Evolutionary conservation across 1,140 invertebrate genomes (phyloP).

Genomic region (Linepithema humile): DNA sequence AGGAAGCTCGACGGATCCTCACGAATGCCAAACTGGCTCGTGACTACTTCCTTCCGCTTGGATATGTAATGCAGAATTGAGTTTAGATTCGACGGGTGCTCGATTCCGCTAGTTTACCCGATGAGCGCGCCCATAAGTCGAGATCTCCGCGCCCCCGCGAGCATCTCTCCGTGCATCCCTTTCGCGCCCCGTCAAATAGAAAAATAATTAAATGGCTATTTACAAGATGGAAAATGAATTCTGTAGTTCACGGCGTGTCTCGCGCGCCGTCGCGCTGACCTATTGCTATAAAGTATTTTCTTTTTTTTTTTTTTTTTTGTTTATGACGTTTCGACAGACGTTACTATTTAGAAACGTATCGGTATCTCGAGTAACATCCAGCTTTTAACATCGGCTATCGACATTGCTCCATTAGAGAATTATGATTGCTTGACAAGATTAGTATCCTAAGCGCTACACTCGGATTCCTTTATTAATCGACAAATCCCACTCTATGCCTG

Average conservation of each 20-base stretch:
- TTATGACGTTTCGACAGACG: slow-evolving; percentile 57
- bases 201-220: slow-evolving; percentile 81
- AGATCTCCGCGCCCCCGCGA: background rate
- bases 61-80: slow-evolving; percentile 69
- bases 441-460: slow-evolving; percentile 62
- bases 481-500: slow-evolving; percentile 37
- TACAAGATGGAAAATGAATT: slow-evolving; percentile 77
- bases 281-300: slow-evolving; percentile 66
- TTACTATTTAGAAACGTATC: slow-evolving; percentile 60
- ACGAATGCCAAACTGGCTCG: slow-evolving; percentile 47
- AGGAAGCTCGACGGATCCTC: slow-evolving; percentile 65
- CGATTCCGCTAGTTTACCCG: slow-evolving; percentile 33
- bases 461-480: slow-evolving; percentile 56
- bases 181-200: slow-evolving; percentile 73
- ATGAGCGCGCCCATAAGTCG: slow-evolving; percentile 39
- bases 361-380: slow-evolving; percentile 60
- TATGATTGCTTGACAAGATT: slow-evolving; percentile 67
- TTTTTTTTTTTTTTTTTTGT: background rate
- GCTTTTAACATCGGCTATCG: slow-evolving; percentile 57
- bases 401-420: slow-evolving; percentile 59
- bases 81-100: slow-evolving; percentile 68
- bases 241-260: slow-evolving; percentile 21
- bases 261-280: slow-evolving; percentile 43
- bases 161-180: background rate
- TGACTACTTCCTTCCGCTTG: slow-evolving; percentile 53